Conservation (phyloP, 2,113 vertebrate genomes). For the Tricholaema leucomelas region DNA sequence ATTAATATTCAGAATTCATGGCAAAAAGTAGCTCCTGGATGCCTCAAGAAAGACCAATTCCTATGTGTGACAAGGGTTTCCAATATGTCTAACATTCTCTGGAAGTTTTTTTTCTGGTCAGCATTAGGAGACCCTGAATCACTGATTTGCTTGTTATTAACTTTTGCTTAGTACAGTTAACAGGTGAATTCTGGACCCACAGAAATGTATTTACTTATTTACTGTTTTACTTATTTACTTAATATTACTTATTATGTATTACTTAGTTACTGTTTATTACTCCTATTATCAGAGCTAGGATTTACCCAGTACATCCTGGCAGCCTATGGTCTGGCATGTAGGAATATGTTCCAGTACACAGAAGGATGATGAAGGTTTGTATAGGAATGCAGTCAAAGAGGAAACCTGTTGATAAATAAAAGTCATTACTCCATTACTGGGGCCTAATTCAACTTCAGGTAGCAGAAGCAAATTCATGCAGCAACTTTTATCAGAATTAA, state of each 20-base stretch:
- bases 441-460: not conserved
- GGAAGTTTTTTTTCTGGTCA: not conserved
- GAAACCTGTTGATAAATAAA: slow-evolving; percentile 3
- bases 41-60: not conserved
- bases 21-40: not conserved
- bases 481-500: not conserved
- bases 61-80: not conserved
- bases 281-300: not conserved
- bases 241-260: too few species aligned
- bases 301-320: not conserved
- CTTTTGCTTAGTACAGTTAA: not conserved
- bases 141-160: rapidly evolving
- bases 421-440: not conserved
- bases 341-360: not conserved
- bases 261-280: too few species aligned
- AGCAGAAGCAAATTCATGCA: not conserved
- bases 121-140: not conserved
- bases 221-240: too few species aligned
- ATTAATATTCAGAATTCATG: slow-evolving; percentile 24
- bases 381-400: not conserved
- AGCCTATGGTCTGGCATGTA: not conserved
- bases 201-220: too few species aligned
- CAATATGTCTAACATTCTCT: not conserved
- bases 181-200: not conserved
- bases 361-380: not conserved